A percentile compares a stretch with the other conserved stretches of the same genome.
phyloP scores from a whole-genome alignment of 2,797 vertebrate species.

The Nyctalus aviator region DNA sequence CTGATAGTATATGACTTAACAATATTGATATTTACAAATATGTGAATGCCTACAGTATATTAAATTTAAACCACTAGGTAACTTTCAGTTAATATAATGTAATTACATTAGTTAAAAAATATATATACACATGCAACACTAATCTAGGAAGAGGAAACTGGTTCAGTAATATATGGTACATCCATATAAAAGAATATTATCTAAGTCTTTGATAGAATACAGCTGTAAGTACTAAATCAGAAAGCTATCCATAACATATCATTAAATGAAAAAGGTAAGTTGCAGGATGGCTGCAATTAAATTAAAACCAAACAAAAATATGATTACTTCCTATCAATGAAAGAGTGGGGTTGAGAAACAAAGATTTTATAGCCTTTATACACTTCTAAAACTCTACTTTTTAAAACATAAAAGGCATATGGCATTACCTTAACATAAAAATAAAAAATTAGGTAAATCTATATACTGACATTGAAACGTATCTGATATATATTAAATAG shows the following conservation, averaged over 20 bases:
- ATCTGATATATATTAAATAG: slow-evolving; percentile 2
- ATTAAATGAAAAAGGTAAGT: not conserved
- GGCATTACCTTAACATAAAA: slow-evolving; percentile 37
- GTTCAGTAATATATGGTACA: slow-evolving; percentile 48
- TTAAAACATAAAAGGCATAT: slow-evolving; percentile 14
- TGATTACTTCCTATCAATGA: not conserved
- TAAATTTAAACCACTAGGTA: slow-evolving; percentile 46
- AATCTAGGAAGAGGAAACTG: slow-evolving; percentile 9
- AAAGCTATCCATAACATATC: slow-evolving; percentile 19
- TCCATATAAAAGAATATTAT: slow-evolving; percentile 44
- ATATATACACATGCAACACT: not conserved
- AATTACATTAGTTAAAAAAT: slow-evolving; percentile 21
- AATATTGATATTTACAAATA: slow-evolving; percentile 48
- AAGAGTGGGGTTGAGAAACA: not conserved
- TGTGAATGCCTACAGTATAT: not conserved
- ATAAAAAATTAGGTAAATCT: not conserved
- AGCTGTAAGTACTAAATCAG: not conserved
- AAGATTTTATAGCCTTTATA: not conserved
- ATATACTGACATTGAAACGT: not conserved
- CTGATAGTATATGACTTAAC: slow-evolving; percentile 36
- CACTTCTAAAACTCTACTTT: not conserved
- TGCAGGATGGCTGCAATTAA: not conserved
- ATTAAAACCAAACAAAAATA: slow-evolving; percentile 49
- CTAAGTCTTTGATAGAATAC: not conserved
- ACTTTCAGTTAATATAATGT: slow-evolving; percentile 3